These are phyloP conservation scores for Sylvilagus floridanus DNA, from an alignment of 2,797 vertebrate genomes.

Conservation along the genomic window DNA sequence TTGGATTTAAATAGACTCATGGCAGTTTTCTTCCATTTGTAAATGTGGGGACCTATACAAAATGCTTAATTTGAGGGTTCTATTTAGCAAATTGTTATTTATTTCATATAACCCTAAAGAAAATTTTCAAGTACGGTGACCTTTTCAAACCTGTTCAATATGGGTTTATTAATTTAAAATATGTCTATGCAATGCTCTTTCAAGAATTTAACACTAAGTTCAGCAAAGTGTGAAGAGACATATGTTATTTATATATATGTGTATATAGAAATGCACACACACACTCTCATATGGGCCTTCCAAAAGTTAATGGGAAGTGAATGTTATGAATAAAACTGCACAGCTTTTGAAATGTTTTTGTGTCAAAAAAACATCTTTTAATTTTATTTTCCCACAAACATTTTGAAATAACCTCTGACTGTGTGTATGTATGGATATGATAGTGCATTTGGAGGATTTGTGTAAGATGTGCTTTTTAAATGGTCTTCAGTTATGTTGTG, in stretches of 20 bases:
- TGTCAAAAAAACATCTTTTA: no score
- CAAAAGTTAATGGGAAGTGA: no score
- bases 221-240: not conserved
- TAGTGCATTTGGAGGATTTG: not conserved
- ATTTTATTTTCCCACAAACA: no score
- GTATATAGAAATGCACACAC: not conserved
- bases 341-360: no score
- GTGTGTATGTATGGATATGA: not conserved
- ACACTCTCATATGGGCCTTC: no score
- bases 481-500: not conserved
- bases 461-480: constrained; percentile 54
- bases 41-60: not conserved
- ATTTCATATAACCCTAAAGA: not conserved
- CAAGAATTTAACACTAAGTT: constrained; percentile 37
- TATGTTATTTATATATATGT: not conserved
- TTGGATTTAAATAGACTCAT: not conserved
- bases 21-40: not conserved
- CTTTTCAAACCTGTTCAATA: constrained; percentile 12
- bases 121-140: not conserved
- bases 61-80: not conserved
- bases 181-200: not conserved
- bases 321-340: no score
- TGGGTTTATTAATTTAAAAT: constrained; percentile 57
- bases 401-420: no score
- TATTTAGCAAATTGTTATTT: not conserved